A percentile compares a stretch with the other conserved stretches of the same genome.
Evolutionary conservation across 1,140 invertebrate species (phyloP).

Genomic region (Vanessa atalanta): DNA sequence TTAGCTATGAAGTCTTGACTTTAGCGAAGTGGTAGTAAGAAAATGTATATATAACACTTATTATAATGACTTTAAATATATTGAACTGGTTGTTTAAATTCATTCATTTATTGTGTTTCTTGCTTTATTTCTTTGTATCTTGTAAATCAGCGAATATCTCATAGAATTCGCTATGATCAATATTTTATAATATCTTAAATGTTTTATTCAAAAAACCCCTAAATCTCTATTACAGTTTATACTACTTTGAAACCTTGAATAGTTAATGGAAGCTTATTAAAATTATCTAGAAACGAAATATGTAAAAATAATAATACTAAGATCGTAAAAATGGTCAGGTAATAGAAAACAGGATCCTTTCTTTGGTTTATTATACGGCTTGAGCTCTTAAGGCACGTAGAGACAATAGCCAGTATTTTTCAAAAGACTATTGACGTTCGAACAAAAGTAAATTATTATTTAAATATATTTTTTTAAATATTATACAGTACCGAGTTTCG

Average conservation of each 20-base stretch:
- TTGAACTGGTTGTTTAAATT: too few species aligned
- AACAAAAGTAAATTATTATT: conserved; percentile 7
- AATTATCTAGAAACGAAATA: not conserved
- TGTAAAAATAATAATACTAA: not conserved
- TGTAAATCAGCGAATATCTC: too few species aligned
- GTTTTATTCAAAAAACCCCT: too few species aligned
- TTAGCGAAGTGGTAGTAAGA: too few species aligned
- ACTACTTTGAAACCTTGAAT: not conserved
- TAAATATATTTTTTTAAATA: not conserved
- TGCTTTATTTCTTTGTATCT: too few species aligned
- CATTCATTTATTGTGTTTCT: too few species aligned
- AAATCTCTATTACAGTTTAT: too few species aligned
- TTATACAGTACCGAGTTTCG: not conserved
- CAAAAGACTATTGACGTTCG: not conserved
- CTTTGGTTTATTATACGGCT: not conserved
- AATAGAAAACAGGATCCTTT: not conserved
- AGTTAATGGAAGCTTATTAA: not conserved
- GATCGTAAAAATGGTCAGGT: not conserved
- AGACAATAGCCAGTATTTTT: conserved; percentile 3
- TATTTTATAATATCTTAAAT: too few species aligned
- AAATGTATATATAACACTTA: too few species aligned
- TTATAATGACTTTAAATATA: too few species aligned
- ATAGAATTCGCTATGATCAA: too few species aligned
- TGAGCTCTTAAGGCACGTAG: not conserved
- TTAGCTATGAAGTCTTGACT: too few species aligned